Evolutionary conservation across 2,113 vertebrate genomes (phyloP), one percentile per base, ranked within the genome.

Genomic region (Etheostoma spectabile): DNA sequence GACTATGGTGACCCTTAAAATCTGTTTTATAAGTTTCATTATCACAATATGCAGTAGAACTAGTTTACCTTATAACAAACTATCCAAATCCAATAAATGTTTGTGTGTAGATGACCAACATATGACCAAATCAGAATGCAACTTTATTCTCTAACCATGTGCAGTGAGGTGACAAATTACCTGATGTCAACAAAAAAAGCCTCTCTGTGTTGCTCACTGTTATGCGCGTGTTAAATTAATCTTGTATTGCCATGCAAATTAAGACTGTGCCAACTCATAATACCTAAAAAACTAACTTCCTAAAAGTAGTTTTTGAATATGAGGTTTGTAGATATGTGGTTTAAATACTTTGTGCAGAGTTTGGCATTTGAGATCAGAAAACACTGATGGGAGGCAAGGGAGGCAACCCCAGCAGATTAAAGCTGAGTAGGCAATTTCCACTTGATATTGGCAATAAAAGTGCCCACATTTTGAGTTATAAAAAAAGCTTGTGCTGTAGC

Each of bases 351-450:
- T 60, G 45, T 62, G 15, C 48, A 69, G 48, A 52, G 46, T 68
- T 59, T 57, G 72, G 56, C 63, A 57, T 80, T 69, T 77, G 30
- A 68, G 60, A 68, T 68, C 14, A 75, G 55, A 72, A 71, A 80
- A 65, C 35, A 52, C n/a, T n/a, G n/a, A n/a, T n/a, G n/a, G n/a
- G n/a, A n/a, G n/a, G 65, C 45, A 69, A 74, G 65, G 22, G 33
- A 86, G 57, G 48, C 49, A 55, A 66, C 42, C 14, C 15, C 27
- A 62, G 53, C 56, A 83, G 21, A 71, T 75, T 77, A 68, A 66
- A 85, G 73, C 73, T 79, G 48, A 70, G 52, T 64, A 72, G 61
- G 77, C 59, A 75, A 33, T 65, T 80, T 53, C 22, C 21, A 53
- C 1, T 53, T 48, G 46, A 84, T 66, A 70, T 35, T 55, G 59